Conservation (phyloP, 2,797 vertebrate genomes). For the Pseudochaenichthys georgianus region DNA sequence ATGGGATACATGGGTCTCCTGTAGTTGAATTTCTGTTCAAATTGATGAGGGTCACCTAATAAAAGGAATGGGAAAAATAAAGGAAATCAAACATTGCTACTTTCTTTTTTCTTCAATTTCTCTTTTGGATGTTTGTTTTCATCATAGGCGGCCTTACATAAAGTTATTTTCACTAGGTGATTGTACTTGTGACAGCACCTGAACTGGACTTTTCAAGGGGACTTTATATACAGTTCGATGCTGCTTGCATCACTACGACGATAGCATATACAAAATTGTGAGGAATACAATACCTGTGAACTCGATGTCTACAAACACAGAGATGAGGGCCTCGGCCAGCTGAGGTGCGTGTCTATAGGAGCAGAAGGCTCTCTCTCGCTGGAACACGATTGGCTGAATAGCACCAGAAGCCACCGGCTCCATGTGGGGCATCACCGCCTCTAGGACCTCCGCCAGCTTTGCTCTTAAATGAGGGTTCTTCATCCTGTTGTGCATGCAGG, state of each 20-base stretch:
- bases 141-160: neutral
- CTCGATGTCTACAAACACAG: slow-evolving; percentile 98
- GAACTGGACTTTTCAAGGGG: neutral
- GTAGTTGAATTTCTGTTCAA: slow-evolving; percentile 99
- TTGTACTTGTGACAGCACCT: neutral
- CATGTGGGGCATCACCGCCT: slow-evolving; percentile 98
- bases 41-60: slow-evolving; percentile 97
- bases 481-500: slow-evolving; percentile 85
- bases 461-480: slow-evolving; percentile 97
- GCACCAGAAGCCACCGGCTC: slow-evolving; percentile 87
- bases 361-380: slow-evolving; percentile 94
- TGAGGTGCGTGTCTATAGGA: slow-evolving; percentile 89
- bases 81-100: neutral
- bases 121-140: neutral
- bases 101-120: neutral
- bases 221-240: neutral
- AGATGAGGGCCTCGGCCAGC: slow-evolving; percentile 95
- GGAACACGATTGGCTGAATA: slow-evolving; percentile 90
- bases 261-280: neutral
- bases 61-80: slow-evolving; percentile 15
- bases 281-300: slow-evolving; percentile 89
- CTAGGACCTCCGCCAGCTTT: slow-evolving; percentile 95
- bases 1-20: slow-evolving; percentile 99
- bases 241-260: neutral
- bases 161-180: neutral